These are phyloP conservation scores for Columba livia DNA, from an alignment of 2,113 vertebrate genomes.

Conservation along the genomic window DNA sequence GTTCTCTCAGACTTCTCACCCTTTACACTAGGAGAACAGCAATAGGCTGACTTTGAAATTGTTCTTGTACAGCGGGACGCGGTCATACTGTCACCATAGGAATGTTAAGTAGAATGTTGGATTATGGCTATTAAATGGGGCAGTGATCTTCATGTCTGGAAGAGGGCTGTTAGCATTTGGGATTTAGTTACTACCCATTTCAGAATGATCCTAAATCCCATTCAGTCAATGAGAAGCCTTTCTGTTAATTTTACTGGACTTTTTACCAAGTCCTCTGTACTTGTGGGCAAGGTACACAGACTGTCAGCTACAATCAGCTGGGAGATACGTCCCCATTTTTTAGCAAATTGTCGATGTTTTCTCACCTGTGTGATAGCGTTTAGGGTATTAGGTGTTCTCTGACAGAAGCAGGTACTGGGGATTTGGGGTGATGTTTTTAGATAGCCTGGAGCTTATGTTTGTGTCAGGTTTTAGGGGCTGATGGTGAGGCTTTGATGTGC, in stretches of 20 bases:
- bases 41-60: not conserved
- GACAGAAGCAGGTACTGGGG: not conserved
- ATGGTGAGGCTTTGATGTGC: not conserved
- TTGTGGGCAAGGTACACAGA: not conserved
- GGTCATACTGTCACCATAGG: rapidly evolving
- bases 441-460: not conserved
- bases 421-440: not conserved
- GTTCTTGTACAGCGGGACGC: not conserved
- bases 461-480: not conserved
- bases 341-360: not conserved
- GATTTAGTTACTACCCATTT: not conserved
- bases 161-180: not conserved
- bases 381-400: not conserved
- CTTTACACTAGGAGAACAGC: not conserved
- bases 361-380: not conserved
- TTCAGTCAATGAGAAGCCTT: not conserved
- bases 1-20: not conserved
- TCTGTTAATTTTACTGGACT: not conserved
- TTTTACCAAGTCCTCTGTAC: not conserved
- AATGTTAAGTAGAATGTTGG: not conserved
- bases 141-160: not conserved
- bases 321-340: not conserved
- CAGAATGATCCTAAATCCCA: not conserved
- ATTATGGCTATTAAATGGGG: not conserved
- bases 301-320: not conserved